Base-by-base conservation (phyloP, 2,888 invertebrate genomes). In the Willowsia nigromaculata region DNA sequence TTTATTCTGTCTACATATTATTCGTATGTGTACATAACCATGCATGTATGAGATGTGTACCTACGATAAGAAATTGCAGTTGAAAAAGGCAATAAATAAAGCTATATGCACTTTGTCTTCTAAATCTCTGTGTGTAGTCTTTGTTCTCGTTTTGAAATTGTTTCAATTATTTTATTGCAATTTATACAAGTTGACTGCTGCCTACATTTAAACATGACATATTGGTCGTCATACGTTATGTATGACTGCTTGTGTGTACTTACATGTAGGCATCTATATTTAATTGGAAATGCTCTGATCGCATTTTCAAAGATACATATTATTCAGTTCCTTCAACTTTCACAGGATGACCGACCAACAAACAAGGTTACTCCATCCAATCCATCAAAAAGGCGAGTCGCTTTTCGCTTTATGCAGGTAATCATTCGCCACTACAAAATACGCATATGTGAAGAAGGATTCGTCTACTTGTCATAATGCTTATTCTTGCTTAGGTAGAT, bases 241-340 rank as follows among this genome's bases (percentile, higher is more conserved):
- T 13, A 13, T 43, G 9, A 13, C 11, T 27, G 27, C 27, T 11
- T 1, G 15, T 62, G 62, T 62, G 59, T 13, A 25, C 74, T n/a
- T n/a, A n/a, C n/a, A n/a, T n/a, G n/a, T n/a, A n/a, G n/a, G n/a
- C n/a, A n/a, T n/a, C n/a, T n/a, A n/a, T n/a, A 50, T 65, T 65
- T 65, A 65, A 65, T 65, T 65, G 33, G 33, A 65, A n/a, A 65
- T 65, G 65, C 33, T n/a, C n/a, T 11, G 30, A 37, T 65, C n/a
- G 65, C n/a, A 33, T 33, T 65, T 11, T 56, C 4, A 5, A 40
- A 40, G n/a, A 18, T 27, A 6, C 74, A 74, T 11, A 15, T 15
- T 50, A 74, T 47, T 74, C 43, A 74, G 74, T 74, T 74, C 50
- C 78, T 53, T 78, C 59, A 81, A 81, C 81, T 81, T 81, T 81